phyloP scores from a whole-genome alignment of 2,113 vertebrate genomes.

The Tiliqua scincoides region DNA sequence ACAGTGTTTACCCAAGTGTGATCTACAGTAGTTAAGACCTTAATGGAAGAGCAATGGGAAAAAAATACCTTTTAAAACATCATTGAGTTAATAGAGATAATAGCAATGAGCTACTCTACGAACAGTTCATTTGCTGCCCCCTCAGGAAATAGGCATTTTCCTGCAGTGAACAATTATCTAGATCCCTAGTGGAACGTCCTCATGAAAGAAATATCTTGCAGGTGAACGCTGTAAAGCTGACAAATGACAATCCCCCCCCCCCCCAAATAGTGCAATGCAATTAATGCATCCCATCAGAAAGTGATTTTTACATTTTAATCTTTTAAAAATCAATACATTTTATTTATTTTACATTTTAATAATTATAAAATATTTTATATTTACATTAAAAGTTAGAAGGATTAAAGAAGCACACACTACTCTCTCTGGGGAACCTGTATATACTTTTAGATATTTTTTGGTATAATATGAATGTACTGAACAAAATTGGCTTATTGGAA shows the following conservation, averaged over 20 bases:
- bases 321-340: too few species aligned
- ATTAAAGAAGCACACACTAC: background rate
- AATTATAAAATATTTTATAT: background rate
- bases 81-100: slow-evolving; percentile 31
- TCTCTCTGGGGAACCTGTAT: background rate
- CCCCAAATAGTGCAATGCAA: background rate
- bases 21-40: slow-evolving; percentile 13
- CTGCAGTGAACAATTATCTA: slow-evolving; percentile 14
- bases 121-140: slow-evolving; percentile 41
- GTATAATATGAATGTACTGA: background rate
- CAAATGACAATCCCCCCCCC: background rate
- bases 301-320: background rate
- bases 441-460: background rate
- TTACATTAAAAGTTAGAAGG: background rate
- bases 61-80: slow-evolving; percentile 39
- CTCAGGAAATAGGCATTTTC: slow-evolving; percentile 27
- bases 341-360: too few species aligned
- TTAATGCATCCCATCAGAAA: slow-evolving; percentile 30
- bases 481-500: background rate
- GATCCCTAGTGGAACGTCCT: background rate
- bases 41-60: background rate
- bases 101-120: slow-evolving; percentile 12
- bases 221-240: background rate
- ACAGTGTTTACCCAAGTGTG: slow-evolving; percentile 32
- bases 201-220: slow-evolving; percentile 19